A percentile compares a stretch with the other conserved stretches of the same genome.
Conservation (phyloP, 2,797 vertebrate genomes). For the Melanotaenia maccullochi region DNA sequence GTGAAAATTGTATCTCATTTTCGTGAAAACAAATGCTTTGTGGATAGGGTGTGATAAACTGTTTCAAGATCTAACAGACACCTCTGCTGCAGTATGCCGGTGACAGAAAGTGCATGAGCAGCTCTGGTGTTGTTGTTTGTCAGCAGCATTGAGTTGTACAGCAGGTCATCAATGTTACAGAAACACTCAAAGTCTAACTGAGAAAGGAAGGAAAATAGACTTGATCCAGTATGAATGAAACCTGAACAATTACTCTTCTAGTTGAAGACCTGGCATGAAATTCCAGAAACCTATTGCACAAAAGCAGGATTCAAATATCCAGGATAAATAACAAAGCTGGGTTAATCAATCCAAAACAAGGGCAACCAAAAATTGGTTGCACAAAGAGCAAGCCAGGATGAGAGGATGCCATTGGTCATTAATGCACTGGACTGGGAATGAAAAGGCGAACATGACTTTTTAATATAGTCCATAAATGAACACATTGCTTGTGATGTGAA, state of each 20-base stretch:
- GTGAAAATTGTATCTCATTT: not conserved
- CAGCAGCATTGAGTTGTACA: not conserved
- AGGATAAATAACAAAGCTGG: too few species aligned
- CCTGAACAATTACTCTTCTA: not conserved
- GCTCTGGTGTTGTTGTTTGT: not conserved
- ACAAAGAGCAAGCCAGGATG: too few species aligned
- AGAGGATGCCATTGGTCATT: too few species aligned
- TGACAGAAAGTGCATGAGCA: not conserved
- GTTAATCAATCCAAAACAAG: too few species aligned
- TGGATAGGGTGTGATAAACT: not conserved
- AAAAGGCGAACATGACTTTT: too few species aligned
- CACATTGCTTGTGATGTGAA: too few species aligned
- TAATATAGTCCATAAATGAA: too few species aligned
- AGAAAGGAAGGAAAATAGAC: not conserved
- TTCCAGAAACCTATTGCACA: too few species aligned
- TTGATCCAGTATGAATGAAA: not conserved
- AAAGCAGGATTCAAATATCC: too few species aligned
- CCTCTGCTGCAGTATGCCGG: not conserved
- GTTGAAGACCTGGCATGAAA: not conserved
- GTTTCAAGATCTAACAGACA: not conserved
- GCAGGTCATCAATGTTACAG: fast-evolving
- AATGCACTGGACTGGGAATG: too few species aligned
- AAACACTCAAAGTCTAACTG: not conserved
- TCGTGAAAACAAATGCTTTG: not conserved
- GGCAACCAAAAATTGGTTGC: too few species aligned